Evolutionary conservation across 2,113 vertebrate species (phyloP).

Genomic region (Lepus europaeus): DNA sequence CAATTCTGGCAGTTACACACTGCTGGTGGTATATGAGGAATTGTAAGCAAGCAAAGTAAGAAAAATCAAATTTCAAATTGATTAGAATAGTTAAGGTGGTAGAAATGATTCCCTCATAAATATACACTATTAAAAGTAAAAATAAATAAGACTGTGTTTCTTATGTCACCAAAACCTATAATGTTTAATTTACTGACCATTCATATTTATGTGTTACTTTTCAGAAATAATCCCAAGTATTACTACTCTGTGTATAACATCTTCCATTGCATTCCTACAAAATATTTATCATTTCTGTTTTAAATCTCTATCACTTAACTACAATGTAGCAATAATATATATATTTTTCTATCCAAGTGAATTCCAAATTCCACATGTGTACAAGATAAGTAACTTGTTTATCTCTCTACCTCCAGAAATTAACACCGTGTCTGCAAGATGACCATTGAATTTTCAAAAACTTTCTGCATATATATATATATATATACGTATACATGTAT

Average conservation of each 20-base stretch:
- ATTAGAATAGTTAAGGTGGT: neutral
- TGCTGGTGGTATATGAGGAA: neutral
- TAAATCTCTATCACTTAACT: neutral
- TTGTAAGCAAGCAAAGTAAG: neutral
- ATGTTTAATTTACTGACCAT: neutral
- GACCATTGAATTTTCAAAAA: neutral
- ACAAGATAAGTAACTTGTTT: neutral
- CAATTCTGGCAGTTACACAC: neutral
- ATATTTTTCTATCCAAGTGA: neutral
- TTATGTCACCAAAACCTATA: rapidly evolving
- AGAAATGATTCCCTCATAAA: neutral
- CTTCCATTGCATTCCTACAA: neutral
- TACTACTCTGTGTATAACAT: neutral
- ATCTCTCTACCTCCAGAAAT: neutral
- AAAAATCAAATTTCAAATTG: neutral
- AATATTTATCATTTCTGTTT: neutral
- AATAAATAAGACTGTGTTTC: neutral
- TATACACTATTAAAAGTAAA: neutral
- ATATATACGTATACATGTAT: no score
- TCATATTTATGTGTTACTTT: neutral
- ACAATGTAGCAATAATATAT: neutral
- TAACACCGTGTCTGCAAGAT: neutral
- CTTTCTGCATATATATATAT: neutral
- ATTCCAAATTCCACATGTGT: neutral
- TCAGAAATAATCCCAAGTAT: neutral